These are phyloP conservation scores for Hozukius guyotensis DNA, from an alignment of 2,797 vertebrate species.

Conservation along the genomic window DNA sequence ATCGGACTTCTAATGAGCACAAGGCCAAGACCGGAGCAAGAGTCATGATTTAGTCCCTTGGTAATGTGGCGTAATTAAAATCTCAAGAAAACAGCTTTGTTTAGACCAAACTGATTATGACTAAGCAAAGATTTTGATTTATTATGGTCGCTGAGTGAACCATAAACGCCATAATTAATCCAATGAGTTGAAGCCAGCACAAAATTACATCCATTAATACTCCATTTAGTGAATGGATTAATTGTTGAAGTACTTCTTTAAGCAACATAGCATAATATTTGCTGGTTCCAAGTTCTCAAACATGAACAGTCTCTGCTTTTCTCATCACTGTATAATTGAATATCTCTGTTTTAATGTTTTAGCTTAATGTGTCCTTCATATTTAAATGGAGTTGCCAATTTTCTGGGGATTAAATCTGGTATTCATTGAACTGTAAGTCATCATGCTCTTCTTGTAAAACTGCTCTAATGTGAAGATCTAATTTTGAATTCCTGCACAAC, in stretches of 20 bases:
- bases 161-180: background rate
- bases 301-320: background rate
- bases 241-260: background rate
- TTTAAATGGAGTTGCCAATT: background rate
- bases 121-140: background rate
- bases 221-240: background rate
- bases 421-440: background rate
- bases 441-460: background rate
- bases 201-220: background rate
- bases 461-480: background rate
- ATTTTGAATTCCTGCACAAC: background rate
- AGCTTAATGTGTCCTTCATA: background rate
- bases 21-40: background rate
- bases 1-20: conserved; percentile 32
- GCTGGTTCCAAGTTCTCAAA: background rate
- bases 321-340: background rate
- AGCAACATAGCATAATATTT: background rate
- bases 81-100: background rate
- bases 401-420: background rate
- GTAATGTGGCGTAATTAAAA: background rate
- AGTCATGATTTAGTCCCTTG: background rate
- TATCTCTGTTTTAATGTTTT: background rate
- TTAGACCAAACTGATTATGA: background rate
- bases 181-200: background rate
- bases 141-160: background rate